Conservation (phyloP, 1,140 invertebrate species). For the Hypothenemus hampei region DNA sequence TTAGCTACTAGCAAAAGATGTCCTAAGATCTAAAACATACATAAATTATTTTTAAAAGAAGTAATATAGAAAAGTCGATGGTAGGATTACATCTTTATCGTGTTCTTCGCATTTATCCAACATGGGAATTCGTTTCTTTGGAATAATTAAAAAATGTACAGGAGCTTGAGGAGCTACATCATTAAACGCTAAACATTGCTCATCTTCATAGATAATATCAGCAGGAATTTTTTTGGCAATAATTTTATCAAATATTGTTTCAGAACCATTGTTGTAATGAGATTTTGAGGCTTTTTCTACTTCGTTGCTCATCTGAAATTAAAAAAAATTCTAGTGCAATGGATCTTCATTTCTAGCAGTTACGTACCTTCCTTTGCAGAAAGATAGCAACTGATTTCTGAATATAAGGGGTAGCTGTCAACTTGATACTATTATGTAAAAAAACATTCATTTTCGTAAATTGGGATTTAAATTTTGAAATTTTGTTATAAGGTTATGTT, state of each 20-base stretch:
- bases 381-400: background rate
- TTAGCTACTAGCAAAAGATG: slow-evolving; percentile 59
- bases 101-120: slow-evolving; percentile 33
- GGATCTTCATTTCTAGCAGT: no score
- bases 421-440: background rate
- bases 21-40: slow-evolving; percentile 53
- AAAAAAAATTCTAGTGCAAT: no score
- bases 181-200: slow-evolving; percentile 72
- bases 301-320: slow-evolving; percentile 46
- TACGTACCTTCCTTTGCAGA: no score
- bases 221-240: slow-evolving; percentile 71
- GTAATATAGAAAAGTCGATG: background rate
- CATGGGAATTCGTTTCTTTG: slow-evolving; percentile 51
- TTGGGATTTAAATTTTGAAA: no score
- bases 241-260: slow-evolving; percentile 78
- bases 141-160: slow-evolving; percentile 80
- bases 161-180: slow-evolving; percentile 75
- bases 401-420: background rate
- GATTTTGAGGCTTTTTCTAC: slow-evolving; percentile 49
- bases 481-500: no score
- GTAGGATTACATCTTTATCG: slow-evolving; percentile 46
- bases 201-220: slow-evolving; percentile 77
- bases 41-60: background rate
- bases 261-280: slow-evolving; percentile 32
- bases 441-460: background rate